phyloP scores from a whole-genome alignment of 2,888 invertebrate genomes.

The Serrognathus titanus region DNA sequence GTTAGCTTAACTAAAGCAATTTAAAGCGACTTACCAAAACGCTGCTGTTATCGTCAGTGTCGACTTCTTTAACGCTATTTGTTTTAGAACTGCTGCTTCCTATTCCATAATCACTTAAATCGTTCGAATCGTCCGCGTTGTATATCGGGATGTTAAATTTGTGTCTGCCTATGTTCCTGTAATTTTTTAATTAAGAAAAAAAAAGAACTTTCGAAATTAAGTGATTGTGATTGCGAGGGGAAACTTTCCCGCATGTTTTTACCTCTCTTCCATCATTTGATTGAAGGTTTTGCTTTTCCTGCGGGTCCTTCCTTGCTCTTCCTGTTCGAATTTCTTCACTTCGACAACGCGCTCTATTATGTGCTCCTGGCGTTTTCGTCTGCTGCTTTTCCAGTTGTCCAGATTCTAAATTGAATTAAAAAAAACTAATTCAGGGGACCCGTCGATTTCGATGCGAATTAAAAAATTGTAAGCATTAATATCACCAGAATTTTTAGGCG shows the following conservation, averaged over 20 bases:
- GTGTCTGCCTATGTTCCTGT: constrained; percentile 54
- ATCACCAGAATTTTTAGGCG: too few species aligned
- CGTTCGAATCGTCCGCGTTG: constrained; percentile 76
- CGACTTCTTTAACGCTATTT: constrained; percentile 43
- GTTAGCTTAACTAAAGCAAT: background rate
- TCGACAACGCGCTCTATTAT: constrained; percentile 87
- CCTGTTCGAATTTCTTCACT: constrained; percentile 76
- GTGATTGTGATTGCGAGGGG: too few species aligned
- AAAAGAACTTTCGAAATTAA: too few species aligned
- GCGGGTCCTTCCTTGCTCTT: constrained; percentile 65
- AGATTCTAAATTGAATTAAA: constrained; percentile 64
- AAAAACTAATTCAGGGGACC: too few species aligned
- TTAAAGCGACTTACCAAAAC: constrained; percentile 34
- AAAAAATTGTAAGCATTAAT: too few species aligned
- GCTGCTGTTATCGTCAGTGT: constrained; percentile 44
- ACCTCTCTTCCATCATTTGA: constrained; percentile 91
- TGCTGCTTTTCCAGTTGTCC: constrained; percentile 90
- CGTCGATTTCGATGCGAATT: too few species aligned
- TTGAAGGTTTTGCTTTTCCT: constrained; percentile 89
- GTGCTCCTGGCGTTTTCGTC: constrained; percentile 88
- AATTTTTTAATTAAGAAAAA: constrained; percentile 19
- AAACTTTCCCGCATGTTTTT: constrained; percentile 23
- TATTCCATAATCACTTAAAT: constrained; percentile 81
- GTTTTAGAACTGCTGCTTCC: constrained; percentile 39
- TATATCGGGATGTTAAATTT: constrained; percentile 65